Conservation (phyloP, 2,797 vertebrate species). For the Lerista edwardsae region DNA sequence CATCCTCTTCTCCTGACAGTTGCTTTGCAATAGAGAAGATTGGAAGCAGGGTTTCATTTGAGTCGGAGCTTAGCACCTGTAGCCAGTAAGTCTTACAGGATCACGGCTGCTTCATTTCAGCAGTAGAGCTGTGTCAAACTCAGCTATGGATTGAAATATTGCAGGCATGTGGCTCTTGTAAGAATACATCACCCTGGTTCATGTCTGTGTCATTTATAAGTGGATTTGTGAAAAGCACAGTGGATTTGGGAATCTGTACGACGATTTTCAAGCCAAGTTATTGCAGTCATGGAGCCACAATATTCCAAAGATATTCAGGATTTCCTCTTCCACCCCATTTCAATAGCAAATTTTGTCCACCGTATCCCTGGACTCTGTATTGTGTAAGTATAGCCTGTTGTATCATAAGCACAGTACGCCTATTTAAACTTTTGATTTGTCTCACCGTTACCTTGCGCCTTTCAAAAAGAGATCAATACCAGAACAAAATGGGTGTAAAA, state of each 20-base stretch:
- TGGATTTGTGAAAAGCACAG: background rate
- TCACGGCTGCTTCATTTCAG: background rate
- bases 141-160: background rate
- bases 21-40: background rate
- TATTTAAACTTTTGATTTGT: background rate
- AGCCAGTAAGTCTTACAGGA: too few species aligned
- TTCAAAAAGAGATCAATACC: constrained; percentile 7
- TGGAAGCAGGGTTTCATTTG: too few species aligned
- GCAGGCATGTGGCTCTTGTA: background rate
- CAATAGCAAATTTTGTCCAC: background rate
- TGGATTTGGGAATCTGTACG: background rate
- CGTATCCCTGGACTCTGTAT: background rate
- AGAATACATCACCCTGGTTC: background rate
- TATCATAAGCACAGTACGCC: background rate
- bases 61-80: background rate
- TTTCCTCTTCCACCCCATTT: background rate
- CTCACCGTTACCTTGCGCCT: background rate
- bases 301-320: background rate
- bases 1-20: background rate
- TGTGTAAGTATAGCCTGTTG: background rate
- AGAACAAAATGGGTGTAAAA: constrained; percentile 19
- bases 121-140: background rate
- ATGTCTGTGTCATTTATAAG: background rate
- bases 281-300: background rate
- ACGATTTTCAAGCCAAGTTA: background rate